These are phyloP conservation scores for Agrilus mali DNA, from an alignment of 2,888 invertebrate species.

Conservation along the genomic window DNA sequence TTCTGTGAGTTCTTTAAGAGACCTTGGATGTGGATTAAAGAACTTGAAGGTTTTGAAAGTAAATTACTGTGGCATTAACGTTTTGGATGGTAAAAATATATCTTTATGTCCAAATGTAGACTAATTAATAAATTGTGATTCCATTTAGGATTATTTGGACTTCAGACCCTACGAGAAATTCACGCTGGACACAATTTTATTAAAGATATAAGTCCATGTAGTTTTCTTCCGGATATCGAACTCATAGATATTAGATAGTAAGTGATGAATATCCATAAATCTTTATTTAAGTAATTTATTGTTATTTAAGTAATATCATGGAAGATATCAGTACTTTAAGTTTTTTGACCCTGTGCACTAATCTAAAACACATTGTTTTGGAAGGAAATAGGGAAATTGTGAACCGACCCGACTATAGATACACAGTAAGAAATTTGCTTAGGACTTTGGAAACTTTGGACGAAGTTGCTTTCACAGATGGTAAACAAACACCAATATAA, in stretches of 20 bases:
- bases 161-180: conserved; percentile 47
- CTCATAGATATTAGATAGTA: conserved; percentile 35
- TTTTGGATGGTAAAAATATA: conserved; percentile 57
- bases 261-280: neutral
- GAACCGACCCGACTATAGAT: conserved; percentile 10
- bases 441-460: conserved; percentile 33
- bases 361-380: conserved; percentile 25
- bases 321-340: conserved; percentile 22
- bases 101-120: too few species aligned
- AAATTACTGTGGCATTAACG: conserved; percentile 50
- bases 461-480: conserved; percentile 17
- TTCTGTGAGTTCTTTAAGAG: conserved; percentile 50
- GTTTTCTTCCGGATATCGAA: conserved; percentile 38
- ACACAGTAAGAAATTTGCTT: conserved; percentile 19
- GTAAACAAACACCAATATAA: conserved; percentile 1
- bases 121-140: too few species aligned
- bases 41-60: conserved; percentile 46
- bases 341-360: conserved; percentile 28
- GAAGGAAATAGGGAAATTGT: conserved; percentile 31
- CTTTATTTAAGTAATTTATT: neutral
- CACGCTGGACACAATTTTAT: conserved; percentile 51
- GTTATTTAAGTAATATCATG: conserved; percentile 27
- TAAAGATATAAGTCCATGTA: conserved; percentile 46
- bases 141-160: conserved; percentile 30
- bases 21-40: conserved; percentile 51